Percentiles rank a stretch among this genome's conserved stretches.
Evolutionary conservation across 2,113 vertebrate species (phyloP).

Genomic region (Alosa alosa): DNA sequence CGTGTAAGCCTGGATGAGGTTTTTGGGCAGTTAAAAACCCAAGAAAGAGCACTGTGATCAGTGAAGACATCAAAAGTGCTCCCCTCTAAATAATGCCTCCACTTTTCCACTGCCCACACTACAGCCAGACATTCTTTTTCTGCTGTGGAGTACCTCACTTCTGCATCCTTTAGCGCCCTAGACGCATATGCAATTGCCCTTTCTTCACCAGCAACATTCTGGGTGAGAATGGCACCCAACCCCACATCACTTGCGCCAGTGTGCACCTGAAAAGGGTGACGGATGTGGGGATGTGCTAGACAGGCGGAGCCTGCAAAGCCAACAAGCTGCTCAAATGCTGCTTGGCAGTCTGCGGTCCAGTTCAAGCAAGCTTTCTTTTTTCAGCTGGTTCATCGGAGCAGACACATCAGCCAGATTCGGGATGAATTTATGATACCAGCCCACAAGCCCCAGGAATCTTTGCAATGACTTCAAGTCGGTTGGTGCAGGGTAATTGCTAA

Average conservation of each 20-base stretch:
- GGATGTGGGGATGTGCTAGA: slow-evolving; percentile 10
- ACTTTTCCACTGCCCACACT: no score
- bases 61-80: no score
- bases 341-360: slow-evolving; percentile 19
- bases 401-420: slow-evolving; percentile 20
- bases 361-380: slow-evolving; percentile 17
- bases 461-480: slow-evolving; percentile 6
- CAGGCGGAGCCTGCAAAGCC: not conserved
- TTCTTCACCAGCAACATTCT: not conserved
- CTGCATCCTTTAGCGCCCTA: no score
- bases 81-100: no score
- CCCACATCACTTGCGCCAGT: slow-evolving; percentile 29
- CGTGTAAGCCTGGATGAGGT: no score
- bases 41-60: no score
- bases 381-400: not conserved
- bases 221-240: not conserved
- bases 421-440: slow-evolving; percentile 36
- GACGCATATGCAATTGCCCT: not conserved
- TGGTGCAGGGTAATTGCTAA: not conserved
- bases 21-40: no score
- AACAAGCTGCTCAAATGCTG: not conserved
- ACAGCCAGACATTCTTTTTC: no score
- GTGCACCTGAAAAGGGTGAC: not conserved
- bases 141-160: no score
- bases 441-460: slow-evolving; percentile 22